Evolutionary conservation across 2,113 vertebrate genomes (phyloP), one percentile per base, ranked within the genome.

Genomic region (Chaetodon trifascialis): DNA sequence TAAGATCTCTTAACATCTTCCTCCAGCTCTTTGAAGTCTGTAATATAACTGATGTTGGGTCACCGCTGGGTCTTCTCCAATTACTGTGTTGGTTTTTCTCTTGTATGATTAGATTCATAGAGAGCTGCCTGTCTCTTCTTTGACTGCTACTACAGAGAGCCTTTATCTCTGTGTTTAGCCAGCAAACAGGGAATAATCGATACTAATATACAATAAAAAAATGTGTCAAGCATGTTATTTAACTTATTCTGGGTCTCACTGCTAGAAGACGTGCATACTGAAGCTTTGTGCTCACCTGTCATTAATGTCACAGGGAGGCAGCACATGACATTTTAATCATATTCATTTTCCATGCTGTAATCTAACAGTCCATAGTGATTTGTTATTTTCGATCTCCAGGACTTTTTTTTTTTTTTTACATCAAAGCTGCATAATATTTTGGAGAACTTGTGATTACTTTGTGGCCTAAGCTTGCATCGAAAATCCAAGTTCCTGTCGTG

Each of bases 1-100:
- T 76, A 90, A 84, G 91, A 94, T 93, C 91, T 90, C 75, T 46
- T 79, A 86, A 85, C 89, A 90, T 93, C 88, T 91, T 89, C 81
- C 89, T 89, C 80, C 88, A 79, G 77, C 77, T 83, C 94, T 95
- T 95, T 95, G 94, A 95, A 92, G 92, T 93, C 80, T 85, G 86
- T 92, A 90, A 94, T 94, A 93, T 85, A 90, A 91, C 90, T 81
- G 83, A 90, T 62, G 86, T 76, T 42, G 86, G 90, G 90, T 88
- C 85, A 90, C 49, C 0, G 73, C 82, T 70, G 63, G 91, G 87
- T 90, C 93, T 66, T 75, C 83, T 83, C 80, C 80, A 94, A 93
- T 94, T 93, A 94, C 94, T 84, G 88, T 88, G 77, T 90, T 87
- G 70, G 71, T 82, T 89, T 84, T 81, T 74, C 79, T 80, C 77